Evolutionary conservation across 2,113 vertebrate genomes (phyloP).

Genomic region (Sylvia atricapilla): DNA sequence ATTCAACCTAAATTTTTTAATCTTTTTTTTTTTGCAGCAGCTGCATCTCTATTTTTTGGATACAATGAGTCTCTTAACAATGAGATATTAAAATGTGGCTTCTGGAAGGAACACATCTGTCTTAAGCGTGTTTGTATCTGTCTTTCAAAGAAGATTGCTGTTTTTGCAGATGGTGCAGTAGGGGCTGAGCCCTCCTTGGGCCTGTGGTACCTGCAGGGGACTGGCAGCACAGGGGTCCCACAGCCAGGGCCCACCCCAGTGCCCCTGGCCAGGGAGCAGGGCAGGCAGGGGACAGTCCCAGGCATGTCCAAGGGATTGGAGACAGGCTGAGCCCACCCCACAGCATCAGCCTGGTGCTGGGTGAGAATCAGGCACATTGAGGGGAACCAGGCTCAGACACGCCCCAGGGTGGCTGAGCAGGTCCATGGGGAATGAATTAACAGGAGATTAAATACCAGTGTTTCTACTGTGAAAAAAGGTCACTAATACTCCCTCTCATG

Average conservation of each 20-base stretch:
- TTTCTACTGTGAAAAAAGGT: background rate
- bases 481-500: background rate
- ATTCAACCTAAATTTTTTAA: background rate
- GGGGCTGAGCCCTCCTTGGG: background rate
- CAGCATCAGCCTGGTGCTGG: background rate
- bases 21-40: background rate
- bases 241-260: accelerated
- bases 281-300: background rate
- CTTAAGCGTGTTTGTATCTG: background rate
- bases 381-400: background rate
- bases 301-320: background rate
- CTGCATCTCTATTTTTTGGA: background rate
- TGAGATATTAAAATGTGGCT: background rate
- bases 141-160: background rate
- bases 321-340: background rate
- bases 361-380: background rate
- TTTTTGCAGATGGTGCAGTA: background rate
- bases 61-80: background rate
- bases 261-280: background rate
- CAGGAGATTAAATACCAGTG: background rate
- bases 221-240: background rate
- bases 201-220: accelerated
- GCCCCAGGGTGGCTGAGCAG: background rate
- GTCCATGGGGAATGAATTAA: background rate
- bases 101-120: background rate